Evolutionary conservation across 2,888 invertebrate species (phyloP).

Genomic region (Capitulum mitella): DNA sequence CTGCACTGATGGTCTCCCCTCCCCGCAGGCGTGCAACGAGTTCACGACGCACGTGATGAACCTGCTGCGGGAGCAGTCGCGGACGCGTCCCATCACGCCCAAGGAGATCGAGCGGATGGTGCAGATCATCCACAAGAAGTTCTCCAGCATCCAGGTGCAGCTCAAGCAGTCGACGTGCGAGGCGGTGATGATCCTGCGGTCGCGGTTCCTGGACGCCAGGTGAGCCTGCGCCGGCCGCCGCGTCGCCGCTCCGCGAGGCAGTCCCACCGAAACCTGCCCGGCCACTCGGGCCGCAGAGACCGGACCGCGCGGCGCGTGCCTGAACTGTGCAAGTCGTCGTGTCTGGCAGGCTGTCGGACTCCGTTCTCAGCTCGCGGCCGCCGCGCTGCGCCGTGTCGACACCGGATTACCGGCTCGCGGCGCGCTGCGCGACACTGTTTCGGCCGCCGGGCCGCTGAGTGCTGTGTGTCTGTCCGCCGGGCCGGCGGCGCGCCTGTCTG

Average conservation of each 20-base stretch:
- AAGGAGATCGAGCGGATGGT: conserved; percentile 99
- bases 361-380: too few relatives aligned
- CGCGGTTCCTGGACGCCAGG: conserved; percentile 52
- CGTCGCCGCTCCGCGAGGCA: too few relatives aligned
- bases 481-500: not conserved
- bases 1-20: too few relatives aligned
- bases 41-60: conserved; percentile 99
- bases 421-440: too few relatives aligned
- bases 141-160: conserved; percentile 79
- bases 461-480: not conserved
- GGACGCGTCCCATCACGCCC: conserved; percentile 94
- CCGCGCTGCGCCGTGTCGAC: not conserved
- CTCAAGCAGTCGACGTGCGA: conserved; percentile 56
- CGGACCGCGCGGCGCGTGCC: too few relatives aligned
- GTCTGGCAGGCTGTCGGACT: too few relatives aligned
- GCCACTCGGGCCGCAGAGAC: too few relatives aligned
- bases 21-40: conserved; percentile 83
- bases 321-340: too few relatives aligned
- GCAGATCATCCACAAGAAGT: conserved; percentile 96
- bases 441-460: too few relatives aligned
- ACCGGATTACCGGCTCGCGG: not conserved
- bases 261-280: too few relatives aligned
- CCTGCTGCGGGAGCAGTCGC: conserved; percentile 87
- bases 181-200: conserved; percentile 55
- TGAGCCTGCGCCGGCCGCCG: too few relatives aligned